These are phyloP conservation scores for Phyllotis vaccarum DNA, from an alignment of 2,797 vertebrate species.

Conservation along the genomic window DNA sequence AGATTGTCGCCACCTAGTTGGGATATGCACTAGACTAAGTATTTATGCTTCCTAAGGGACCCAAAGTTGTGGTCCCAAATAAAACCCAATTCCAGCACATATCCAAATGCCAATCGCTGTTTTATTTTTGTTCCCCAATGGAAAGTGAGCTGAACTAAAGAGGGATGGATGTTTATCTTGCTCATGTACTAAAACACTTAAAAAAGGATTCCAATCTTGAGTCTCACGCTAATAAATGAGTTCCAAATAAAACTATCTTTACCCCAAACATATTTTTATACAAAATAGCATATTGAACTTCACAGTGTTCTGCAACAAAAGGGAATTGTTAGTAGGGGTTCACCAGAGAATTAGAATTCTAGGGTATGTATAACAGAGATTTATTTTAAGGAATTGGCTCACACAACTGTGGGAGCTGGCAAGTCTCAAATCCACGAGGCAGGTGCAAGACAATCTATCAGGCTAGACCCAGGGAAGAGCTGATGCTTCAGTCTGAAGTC, in stretches of 20 bases:
- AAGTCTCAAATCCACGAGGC: background rate
- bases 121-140: background rate
- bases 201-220: background rate
- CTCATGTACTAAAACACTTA: conserved; percentile 32
- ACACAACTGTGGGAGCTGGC: background rate
- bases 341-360: background rate
- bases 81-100: background rate
- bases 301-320: background rate
- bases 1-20: background rate
- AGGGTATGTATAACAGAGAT: background rate
- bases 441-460: background rate
- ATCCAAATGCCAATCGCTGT: background rate
- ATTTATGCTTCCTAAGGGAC: background rate
- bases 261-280: background rate
- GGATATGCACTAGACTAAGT: background rate
- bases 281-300: conserved; percentile 17
- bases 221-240: background rate
- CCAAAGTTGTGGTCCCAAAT: conserved; percentile 9
- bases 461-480: background rate
- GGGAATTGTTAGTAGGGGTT: background rate
- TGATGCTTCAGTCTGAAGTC: background rate
- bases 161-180: background rate
- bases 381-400: conserved; percentile 42
- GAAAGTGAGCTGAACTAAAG: background rate
- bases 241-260: conserved; percentile 57